Percentiles rank a stretch among this genome's conserved stretches.
These are phyloP conservation scores for Tholera decimalis DNA, from an alignment of 2,888 invertebrate genomes.

Conservation along the genomic window DNA sequence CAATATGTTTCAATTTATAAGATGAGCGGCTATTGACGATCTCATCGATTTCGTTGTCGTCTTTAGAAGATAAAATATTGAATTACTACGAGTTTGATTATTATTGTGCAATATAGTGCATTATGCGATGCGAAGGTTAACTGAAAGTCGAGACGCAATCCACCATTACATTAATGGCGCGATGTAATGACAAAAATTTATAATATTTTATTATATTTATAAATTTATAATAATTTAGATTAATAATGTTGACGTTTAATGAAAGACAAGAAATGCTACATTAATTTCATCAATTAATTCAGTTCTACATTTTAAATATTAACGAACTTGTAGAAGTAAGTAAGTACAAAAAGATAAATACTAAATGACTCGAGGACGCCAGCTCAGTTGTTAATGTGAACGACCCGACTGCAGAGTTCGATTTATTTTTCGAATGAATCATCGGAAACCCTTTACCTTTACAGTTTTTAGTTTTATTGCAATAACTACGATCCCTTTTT, in stretches of 20 bases:
- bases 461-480: constrained; percentile 32
- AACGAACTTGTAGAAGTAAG: constrained; percentile 20
- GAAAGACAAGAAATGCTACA: constrained; percentile 1
- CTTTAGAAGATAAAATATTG: constrained; percentile 1
- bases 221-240: no score
- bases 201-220: not conserved
- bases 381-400: constrained; percentile 72
- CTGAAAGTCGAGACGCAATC: not conserved
- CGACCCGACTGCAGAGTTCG: constrained; percentile 63
- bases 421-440: constrained; percentile 66
- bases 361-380: constrained; percentile 69
- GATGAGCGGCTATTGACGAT: not conserved
- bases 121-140: not conserved
- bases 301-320: constrained; percentile 14
- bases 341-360: constrained; percentile 24
- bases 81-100: constrained; percentile 2
- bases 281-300: constrained; percentile 7
- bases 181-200: not conserved
- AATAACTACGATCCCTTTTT: constrained; percentile 1
- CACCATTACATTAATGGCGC: constrained; percentile 14
- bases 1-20: not conserved
- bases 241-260: no score
- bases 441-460: constrained; percentile 58
- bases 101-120: no score
- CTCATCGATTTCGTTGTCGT: no score